Base-by-base conservation (phyloP, 2,797 vertebrate genomes). In the Geotrypetes seraphini region DNA sequence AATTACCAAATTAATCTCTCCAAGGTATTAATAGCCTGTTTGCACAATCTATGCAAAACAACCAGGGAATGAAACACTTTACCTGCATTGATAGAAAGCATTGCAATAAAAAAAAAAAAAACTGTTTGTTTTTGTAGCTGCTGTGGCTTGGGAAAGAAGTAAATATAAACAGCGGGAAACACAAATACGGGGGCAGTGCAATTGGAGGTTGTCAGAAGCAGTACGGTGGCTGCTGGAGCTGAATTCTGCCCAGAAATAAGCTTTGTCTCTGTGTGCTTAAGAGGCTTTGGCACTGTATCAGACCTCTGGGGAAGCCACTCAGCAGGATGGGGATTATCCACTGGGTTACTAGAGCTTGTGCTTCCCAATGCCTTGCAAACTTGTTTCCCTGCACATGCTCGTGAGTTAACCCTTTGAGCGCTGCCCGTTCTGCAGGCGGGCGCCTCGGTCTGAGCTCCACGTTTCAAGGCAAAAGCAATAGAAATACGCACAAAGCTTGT, bases 151-250 rank as follows among this genome's bases (percentile, higher is more conserved):
- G 55, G 63, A 66, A 76, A 71, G 59, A 78, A 79, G 72, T 69
- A 82, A 82, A 84, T 79, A 78, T 63, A 72, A 82, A 68, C 76
- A 83, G 77, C 73, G 63, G 73, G 73, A 71, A 71, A 68, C 64
- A 67, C 69, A 78, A 75, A 79, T 65, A 75, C 60, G 62, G 71
- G 72, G 55, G 55, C 64, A 30, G 31, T 66, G 63, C 49, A 48
- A 69, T 58, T 62, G 65, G 60, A 73, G 64, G 50, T 63, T 79
- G 64, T 72, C 69, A 69, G 70, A 68, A 78, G 65, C 63, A 57
- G 77, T 59, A 63, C 57, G 60, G 68, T 70, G 69, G 67, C 68
- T 67, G 61, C 49, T 68, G 60, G 68, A 78, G 49, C 57, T 73
- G 78, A 64, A 68, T 79, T 78, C 55, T 58, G 58, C 64, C n/a